Evolutionary conservation across 2,113 vertebrate genomes (phyloP).

Genomic region (Trogon melanurus): DNA sequence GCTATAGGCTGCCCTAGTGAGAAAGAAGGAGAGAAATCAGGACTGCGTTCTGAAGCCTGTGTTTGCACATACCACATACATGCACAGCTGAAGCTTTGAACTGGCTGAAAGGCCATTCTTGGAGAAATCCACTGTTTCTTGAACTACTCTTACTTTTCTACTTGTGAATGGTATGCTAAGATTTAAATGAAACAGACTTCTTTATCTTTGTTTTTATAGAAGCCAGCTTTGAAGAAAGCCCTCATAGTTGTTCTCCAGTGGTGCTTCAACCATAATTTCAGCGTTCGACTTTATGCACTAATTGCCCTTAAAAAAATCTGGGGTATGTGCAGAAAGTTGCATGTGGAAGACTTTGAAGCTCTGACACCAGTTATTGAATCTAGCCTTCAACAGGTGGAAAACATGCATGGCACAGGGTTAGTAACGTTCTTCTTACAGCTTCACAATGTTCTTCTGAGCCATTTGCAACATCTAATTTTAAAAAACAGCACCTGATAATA

Average conservation of each 20-base stretch:
- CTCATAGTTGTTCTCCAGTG: constrained; percentile 84
- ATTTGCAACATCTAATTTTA: background rate
- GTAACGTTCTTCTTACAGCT: background rate
- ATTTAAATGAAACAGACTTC: background rate
- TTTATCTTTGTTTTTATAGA: constrained; percentile 63
- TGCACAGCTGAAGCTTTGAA: background rate
- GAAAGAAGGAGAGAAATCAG: background rate
- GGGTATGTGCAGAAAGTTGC: constrained; percentile 72
- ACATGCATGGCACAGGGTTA: constrained; percentile 88
- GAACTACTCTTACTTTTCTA: background rate
- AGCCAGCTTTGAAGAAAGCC: constrained; percentile 77
- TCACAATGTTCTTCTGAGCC: background rate
- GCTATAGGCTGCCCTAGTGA: background rate
- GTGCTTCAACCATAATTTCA: constrained; percentile 95
- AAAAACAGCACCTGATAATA: background rate
- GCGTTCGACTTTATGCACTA: constrained; percentile 89
- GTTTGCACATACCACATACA: background rate
- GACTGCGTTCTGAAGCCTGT: background rate
- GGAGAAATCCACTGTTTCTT: background rate
- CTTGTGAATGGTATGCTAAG: background rate
- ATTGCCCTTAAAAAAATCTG: constrained; percentile 90
- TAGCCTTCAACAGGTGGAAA: constrained; percentile 88
- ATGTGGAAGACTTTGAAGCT: constrained; percentile 71
- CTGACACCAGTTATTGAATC: constrained; percentile 84
- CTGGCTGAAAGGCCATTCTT: background rate